A percentile compares a stretch with the other conserved stretches of the same genome.
These are phyloP conservation scores for Trachelus tabidus DNA, from an alignment of 2,888 invertebrate genomes.

Conservation along the genomic window DNA sequence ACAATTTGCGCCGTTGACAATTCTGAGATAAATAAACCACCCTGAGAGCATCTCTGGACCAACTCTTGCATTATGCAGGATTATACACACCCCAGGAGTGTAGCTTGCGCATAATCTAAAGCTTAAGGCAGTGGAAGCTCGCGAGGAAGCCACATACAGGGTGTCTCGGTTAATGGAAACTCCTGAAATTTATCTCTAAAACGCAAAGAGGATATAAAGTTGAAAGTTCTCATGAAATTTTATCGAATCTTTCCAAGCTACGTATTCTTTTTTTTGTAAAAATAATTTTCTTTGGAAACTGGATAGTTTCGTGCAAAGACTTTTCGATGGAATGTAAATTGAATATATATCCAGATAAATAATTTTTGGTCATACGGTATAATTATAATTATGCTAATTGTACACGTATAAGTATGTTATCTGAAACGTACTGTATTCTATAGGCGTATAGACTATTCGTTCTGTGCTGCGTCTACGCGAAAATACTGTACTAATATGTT, in stretches of 20 bases:
- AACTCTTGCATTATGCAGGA: background rate
- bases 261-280: background rate
- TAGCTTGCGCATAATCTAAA: background rate
- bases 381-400: background rate
- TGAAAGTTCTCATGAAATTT: background rate
- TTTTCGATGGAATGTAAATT: background rate
- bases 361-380: background rate
- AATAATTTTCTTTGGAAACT: too few species aligned
- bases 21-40: background rate
- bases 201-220: background rate
- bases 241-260: background rate
- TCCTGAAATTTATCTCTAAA: background rate
- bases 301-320: background rate
- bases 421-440: too few species aligned
- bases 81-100: background rate
- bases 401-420: background rate
- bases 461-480: background rate
- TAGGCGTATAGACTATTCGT: background rate
- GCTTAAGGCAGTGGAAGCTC: background rate
- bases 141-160: background rate
- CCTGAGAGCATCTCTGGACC: background rate
- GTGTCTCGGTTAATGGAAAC: background rate
- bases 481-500: background rate
- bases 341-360: background rate
- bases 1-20: background rate